Conservation (phyloP, 1,140 invertebrate genomes). For the Drosophila littoralis region DNA sequence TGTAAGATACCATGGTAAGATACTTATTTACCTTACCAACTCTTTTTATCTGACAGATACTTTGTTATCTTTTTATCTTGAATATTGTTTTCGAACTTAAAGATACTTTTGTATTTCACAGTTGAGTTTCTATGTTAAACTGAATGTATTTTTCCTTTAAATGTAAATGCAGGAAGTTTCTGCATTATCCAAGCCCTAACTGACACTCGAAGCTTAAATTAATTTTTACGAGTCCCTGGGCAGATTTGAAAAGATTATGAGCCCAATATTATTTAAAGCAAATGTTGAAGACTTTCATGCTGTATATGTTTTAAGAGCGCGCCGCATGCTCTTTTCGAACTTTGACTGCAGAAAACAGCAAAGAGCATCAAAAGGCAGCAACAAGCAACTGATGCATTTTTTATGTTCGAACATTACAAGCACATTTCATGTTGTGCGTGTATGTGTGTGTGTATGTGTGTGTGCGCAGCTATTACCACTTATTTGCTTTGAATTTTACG, state of each 20-base stretch:
- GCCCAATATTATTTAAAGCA: conserved; percentile 6
- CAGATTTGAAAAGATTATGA: conserved; percentile 40
- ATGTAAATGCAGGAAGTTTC: neutral
- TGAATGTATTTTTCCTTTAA: too few species aligned
- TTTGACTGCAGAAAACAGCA: conserved; percentile 14
- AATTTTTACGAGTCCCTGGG: conserved; percentile 49
- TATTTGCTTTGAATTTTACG: conserved; percentile 66
- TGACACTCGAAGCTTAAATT: conserved; percentile 32
- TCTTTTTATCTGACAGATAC: too few species aligned
- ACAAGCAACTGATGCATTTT: conserved; percentile 71
- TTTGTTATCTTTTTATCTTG: too few species aligned
- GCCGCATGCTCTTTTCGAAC: conserved; percentile 1
- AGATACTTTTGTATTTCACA: neutral
- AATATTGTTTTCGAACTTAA: too few species aligned
- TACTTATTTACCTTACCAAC: too few species aligned
- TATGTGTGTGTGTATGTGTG: conserved; percentile 1
- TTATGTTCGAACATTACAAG: conserved; percentile 64
- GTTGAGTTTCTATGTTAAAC: too few species aligned
- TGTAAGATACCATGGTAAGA: too few species aligned
- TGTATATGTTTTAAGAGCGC: conserved; percentile 13
- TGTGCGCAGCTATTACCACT: conserved; percentile 67
- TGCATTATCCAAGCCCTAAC: neutral
- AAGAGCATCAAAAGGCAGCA: conserved; percentile 12
- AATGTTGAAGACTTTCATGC: neutral
- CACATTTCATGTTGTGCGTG: conserved; percentile 32